phyloP scores from a whole-genome alignment of 1,140 invertebrate genomes.

The Monomorium pharaonis region DNA sequence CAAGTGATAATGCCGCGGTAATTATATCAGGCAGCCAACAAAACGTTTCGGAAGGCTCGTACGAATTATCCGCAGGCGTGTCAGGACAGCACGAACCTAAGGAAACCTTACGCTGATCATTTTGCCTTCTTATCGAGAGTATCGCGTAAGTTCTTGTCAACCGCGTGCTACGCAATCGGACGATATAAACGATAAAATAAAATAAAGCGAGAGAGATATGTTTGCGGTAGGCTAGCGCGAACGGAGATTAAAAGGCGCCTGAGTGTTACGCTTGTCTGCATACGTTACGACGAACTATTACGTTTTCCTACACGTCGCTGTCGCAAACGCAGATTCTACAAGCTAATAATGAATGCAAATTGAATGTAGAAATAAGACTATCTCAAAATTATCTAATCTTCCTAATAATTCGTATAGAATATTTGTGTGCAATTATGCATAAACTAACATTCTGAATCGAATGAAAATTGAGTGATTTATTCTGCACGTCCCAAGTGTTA shows the following conservation, averaged over 20 bases:
- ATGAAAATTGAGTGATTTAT: neutral
- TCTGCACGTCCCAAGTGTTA: neutral
- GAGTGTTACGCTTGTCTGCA: neutral
- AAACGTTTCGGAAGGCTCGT: neutral
- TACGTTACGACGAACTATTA: neutral
- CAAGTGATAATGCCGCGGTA: neutral
- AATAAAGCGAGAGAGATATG: neutral
- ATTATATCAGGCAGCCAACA: slow-evolving; percentile 26
- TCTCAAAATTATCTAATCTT: neutral
- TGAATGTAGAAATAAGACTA: neutral
- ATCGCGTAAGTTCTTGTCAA: slow-evolving; percentile 22
- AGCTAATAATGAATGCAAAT: neutral
- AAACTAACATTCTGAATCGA: neutral
- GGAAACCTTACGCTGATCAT: neutral
- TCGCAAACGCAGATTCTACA: neutral
- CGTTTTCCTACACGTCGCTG: neutral
- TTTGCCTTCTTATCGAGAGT: slow-evolving; percentile 6
- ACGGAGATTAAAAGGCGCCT: slow-evolving; percentile 7
- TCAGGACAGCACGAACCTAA: neutral
- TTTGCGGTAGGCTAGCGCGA: neutral
- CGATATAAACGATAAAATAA: neutral
- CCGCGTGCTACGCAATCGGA: neutral
- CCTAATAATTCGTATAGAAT: neutral
- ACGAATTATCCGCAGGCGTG: slow-evolving; percentile 1
- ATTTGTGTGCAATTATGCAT: neutral